Evolutionary conservation across 2,113 vertebrate genomes (phyloP).

Genomic region (Syrmaticus mikado): DNA sequence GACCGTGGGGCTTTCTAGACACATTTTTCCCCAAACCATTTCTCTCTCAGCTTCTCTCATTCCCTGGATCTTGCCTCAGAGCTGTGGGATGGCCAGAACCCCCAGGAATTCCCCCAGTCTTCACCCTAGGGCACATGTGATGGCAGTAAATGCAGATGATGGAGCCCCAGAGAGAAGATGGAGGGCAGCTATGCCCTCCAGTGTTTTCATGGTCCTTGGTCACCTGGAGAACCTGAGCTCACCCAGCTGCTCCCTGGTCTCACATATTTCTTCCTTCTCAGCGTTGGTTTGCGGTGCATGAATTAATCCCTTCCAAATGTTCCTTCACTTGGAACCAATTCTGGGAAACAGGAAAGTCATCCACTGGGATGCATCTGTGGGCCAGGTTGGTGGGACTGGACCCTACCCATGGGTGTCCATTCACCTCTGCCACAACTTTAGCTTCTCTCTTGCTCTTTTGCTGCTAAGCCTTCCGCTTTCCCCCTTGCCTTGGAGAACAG

Average conservation of each 20-base stretch:
- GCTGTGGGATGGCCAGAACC: neutral
- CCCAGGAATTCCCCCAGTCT: neutral
- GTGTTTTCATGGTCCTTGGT: neutral
- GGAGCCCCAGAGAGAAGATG: neutral
- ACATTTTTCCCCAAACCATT: neutral
- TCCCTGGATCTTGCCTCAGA: neutral
- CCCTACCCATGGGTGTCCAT: neutral
- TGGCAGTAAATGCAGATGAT: neutral
- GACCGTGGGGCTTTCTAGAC: constrained; percentile 20
- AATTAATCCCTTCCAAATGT: constrained; percentile 19
- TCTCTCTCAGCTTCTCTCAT: neutral
- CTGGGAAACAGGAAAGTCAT: neutral
- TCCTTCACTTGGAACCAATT: neutral
- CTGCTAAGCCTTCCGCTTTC: neutral
- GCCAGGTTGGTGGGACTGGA: neutral
- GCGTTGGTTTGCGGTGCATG: neutral
- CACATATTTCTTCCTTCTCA: neutral
- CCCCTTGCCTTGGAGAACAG: neutral
- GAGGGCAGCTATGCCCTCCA: neutral
- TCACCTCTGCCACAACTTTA: neutral
- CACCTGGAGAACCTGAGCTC: constrained; percentile 11
- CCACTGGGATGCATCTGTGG: neutral
- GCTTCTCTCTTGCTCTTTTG: neutral
- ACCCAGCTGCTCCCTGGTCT: constrained; percentile 18
- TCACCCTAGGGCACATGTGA: neutral